A percentile compares a stretch with the other conserved stretches of the same genome.
phyloP scores from a whole-genome alignment of 2,888 invertebrate species.

The Idaea straminata region DNA sequence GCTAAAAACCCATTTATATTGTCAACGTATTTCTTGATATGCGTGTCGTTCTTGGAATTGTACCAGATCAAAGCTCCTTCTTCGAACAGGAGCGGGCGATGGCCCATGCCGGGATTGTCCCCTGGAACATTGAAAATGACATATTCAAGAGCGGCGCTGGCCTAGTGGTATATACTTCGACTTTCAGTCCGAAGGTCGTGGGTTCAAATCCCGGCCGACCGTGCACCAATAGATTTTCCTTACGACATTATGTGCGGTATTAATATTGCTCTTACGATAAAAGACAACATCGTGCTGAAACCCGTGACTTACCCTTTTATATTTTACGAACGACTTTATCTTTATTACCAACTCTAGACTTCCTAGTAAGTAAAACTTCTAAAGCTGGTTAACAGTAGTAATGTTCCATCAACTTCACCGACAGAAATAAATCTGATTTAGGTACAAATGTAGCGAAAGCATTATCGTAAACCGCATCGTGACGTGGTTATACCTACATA shows the following conservation, averaged over 20 bases:
- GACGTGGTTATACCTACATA: neutral
- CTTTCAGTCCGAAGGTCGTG: no score
- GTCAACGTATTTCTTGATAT: slow-evolving; percentile 79
- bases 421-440: slow-evolving; percentile 2
- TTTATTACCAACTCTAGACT: neutral
- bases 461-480: slow-evolving; percentile 2
- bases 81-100: slow-evolving; percentile 81
- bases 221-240: no score
- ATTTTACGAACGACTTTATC: neutral
- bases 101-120: slow-evolving; percentile 83
- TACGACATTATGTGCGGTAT: no score
- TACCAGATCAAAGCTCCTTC: slow-evolving; percentile 85
- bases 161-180: no score
- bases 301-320: no score
- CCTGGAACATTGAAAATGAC: slow-evolving; percentile 45
- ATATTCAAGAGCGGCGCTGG: neutral
- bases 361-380: neutral
- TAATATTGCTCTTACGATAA: no score
- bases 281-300: no score
- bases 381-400: neutral
- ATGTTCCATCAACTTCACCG: neutral
- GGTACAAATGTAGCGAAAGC: neutral
- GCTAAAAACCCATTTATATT: slow-evolving; percentile 81
- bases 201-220: no score
- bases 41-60: slow-evolving; percentile 71